A percentile compares a stretch with the other conserved stretches of the same genome.
These are phyloP conservation scores for Heteromyza rotundicornis DNA, from an alignment of 2,888 invertebrate genomes.

Conservation along the genomic window DNA sequence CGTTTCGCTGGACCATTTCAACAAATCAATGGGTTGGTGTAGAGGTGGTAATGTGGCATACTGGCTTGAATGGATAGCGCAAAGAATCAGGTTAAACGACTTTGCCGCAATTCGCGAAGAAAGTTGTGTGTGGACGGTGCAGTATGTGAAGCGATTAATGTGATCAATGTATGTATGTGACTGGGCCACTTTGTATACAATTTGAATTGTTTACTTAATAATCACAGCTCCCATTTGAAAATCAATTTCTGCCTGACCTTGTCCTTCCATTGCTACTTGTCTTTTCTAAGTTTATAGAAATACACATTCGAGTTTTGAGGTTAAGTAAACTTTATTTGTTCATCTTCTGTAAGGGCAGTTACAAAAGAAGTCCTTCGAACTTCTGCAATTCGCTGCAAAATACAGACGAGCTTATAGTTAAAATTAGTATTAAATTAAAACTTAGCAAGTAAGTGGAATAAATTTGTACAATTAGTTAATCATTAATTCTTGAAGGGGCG, in stretches of 20 bases:
- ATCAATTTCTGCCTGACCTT: no score
- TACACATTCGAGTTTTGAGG: no score
- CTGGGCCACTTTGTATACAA: not conserved
- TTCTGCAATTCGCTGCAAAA: no score
- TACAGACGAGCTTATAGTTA: not conserved
- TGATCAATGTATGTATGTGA: slow-evolving; percentile 30
- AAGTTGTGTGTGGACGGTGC: slow-evolving; percentile 32
- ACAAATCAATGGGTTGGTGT: no score
- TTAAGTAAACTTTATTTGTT: no score
- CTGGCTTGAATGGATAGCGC: slow-evolving; percentile 22
- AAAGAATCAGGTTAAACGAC: slow-evolving; percentile 51
- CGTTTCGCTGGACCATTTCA: not conserved
- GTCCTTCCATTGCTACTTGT: no score
- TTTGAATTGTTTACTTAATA: no score
- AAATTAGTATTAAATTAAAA: not conserved
- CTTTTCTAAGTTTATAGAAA: no score
- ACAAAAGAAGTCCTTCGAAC: no score
- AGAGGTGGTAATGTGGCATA: no score
- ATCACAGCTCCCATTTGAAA: no score
- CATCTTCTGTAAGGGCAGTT: no score
- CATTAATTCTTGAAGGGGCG: not conserved
- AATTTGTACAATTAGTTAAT: slow-evolving; percentile 4
- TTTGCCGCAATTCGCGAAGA: slow-evolving; percentile 41
- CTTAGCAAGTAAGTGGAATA: not conserved
- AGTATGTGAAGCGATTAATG: slow-evolving; percentile 20